Base-by-base conservation (phyloP, 2,797 vertebrate species). In the Muscicapa comitata region DNA sequence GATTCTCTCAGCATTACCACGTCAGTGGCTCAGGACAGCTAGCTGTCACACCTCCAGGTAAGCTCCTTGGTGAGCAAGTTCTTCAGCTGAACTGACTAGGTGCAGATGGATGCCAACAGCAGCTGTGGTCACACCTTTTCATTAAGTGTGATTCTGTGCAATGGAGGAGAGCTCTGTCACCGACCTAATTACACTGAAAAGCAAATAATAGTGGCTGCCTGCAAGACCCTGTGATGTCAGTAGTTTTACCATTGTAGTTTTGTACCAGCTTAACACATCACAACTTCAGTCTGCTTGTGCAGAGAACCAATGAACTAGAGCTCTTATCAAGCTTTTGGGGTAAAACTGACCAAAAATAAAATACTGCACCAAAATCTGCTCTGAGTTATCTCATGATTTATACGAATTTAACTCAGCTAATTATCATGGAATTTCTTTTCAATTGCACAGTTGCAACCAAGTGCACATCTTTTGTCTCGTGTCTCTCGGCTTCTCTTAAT, bases 61-160 rank as follows among this genome's bases (percentile, higher is more conserved):
- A 90, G 73, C 62, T 86, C 51, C 92, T 91, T 31, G 83, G 67
- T 88, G 87, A 96, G 80, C 86, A 59, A 94, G 87, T 94, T 89
- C 57, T 87, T 93, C 91, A 86, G 55, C 81, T 90, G 65, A 82
- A 66, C 42, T 65, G 51, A 19, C 50, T 66, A 19, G 31, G 66
- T 50, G 40, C 40, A 55, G 54, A 48, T 67, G 72, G 82, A 19
- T 85, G 79, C 72, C 68, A 65, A 26, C 3, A 2, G 57, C 65
- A 88, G 74, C 84, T 83, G 37, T 50, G 57, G 65, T 89, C 75
- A 93, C 89, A 93, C 82, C 88, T 92, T 85, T 70, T 83, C 54
- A 88, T 86, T 86, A 90, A 65, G 61, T 25, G 31, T 0, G 14
- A 63, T 74, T 70, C 73, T 88, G 40, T 79, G n/a, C 58, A 53